These are phyloP conservation scores for Lepidurus packardi DNA, from an alignment of 1,140 invertebrate genomes.

Conservation along the genomic window DNA sequence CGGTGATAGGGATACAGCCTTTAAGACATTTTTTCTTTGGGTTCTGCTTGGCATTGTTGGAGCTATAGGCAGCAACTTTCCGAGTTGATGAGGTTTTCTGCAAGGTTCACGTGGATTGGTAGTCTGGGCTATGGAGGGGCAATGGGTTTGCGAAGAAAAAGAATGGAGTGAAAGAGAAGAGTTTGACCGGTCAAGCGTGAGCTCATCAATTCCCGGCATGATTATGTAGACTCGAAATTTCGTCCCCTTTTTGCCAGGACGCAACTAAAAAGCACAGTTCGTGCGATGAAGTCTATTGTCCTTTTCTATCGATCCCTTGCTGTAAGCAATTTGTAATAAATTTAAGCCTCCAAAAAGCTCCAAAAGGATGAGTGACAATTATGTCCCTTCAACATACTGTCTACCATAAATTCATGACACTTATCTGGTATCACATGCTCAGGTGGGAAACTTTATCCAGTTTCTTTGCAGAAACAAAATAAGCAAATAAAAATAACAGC, in stretches of 20 bases:
- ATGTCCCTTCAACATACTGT: neutral
- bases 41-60: neutral
- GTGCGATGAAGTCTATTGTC: no score
- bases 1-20: neutral
- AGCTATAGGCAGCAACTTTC: neutral
- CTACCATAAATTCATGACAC: neutral
- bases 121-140: neutral
- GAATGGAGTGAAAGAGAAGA: neutral
- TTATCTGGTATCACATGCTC: neutral
- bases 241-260: neutral
- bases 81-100: neutral
- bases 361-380: neutral
- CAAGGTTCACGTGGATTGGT: neutral
- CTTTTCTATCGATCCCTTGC: neutral
- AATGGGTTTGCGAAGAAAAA: neutral
- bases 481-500: neutral
- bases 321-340: neutral
- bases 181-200: neutral
- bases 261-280: neutral
- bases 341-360: neutral
- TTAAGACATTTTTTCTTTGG: neutral
- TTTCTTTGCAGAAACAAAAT: neutral
- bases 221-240: constrained; percentile 19
- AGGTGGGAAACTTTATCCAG: neutral
- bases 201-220: constrained; percentile 1